Conservation (phyloP, 2,888 invertebrate species). For the Thera obeliscata region DNA sequence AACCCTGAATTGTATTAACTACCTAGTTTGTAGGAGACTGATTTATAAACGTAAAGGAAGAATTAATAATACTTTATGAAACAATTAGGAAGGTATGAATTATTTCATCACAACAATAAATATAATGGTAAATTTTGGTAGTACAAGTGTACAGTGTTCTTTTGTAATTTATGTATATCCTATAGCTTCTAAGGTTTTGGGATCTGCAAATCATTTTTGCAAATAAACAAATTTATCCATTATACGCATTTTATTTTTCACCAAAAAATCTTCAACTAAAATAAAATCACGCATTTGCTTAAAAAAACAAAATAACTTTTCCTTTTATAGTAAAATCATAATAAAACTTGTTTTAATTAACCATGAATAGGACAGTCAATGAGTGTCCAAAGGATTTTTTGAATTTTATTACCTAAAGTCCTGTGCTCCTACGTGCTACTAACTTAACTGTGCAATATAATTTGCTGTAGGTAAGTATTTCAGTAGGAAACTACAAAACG, state of each 20-base stretch:
- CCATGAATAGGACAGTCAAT: conserved; percentile 70
- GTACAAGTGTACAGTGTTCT: conserved; percentile 1
- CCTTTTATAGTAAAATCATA: conserved; percentile 9
- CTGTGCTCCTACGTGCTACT: conserved; percentile 49
- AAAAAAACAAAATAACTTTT: conserved; percentile 54
- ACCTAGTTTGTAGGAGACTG: not conserved
- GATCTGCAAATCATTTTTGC: conserved; percentile 37
- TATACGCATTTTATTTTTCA: conserved; percentile 66
- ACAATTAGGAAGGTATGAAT: not conserved
- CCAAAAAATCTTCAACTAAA: conserved; percentile 67
- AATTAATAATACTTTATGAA: not conserved
- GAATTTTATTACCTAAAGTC: conserved; percentile 15
- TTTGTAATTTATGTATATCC: conserved; percentile 33
- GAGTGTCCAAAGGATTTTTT: conserved; percentile 9
- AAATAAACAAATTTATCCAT: conserved; percentile 51
- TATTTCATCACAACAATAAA: not conserved
- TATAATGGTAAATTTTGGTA: not conserved
- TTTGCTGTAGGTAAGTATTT: conserved; percentile 17
- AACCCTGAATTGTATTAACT: not conserved
- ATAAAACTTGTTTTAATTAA: conserved; percentile 46
- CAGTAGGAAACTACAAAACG: conserved; percentile 41
- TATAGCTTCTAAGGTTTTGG: conserved; percentile 43
- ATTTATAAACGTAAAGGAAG: not conserved
- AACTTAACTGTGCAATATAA: conserved; percentile 26
- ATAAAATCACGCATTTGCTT: conserved; percentile 69